Evolutionary conservation across 2,888 invertebrate species (phyloP).

Genomic region (Archips xylosteana): DNA sequence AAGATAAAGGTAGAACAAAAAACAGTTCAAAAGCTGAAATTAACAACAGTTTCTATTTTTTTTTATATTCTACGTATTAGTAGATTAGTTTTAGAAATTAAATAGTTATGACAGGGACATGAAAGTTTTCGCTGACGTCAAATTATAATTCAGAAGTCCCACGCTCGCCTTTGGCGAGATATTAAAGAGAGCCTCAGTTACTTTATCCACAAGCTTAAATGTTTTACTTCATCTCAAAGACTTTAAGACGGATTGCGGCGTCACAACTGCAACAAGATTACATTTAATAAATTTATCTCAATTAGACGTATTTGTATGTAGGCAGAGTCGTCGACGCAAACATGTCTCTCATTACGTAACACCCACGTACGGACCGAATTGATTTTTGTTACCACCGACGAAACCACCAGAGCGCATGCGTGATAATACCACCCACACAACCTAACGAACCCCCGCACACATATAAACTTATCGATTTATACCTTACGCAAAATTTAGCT

Average conservation of each 20-base stretch:
- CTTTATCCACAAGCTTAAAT: background rate
- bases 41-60: background rate
- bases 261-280: slow-evolving; percentile 21
- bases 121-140: background rate
- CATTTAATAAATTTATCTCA: slow-evolving; percentile 61
- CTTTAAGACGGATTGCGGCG: background rate
- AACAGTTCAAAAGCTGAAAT: too few species aligned
- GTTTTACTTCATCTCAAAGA: background rate
- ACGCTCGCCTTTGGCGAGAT: background rate
- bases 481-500: slow-evolving; percentile 48
- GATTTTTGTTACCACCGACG: slow-evolving; percentile 76
- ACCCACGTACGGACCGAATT: slow-evolving; percentile 78
- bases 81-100: background rate
- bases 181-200: background rate
- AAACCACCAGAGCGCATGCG: slow-evolving; percentile 72
- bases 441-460: slow-evolving; percentile 57
- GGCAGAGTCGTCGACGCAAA: slow-evolving; percentile 64
- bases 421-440: slow-evolving; percentile 66
- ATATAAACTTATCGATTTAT: slow-evolving; percentile 48
- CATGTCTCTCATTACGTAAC: slow-evolving; percentile 80
- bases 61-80: background rate
- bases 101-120: background rate
- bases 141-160: background rate
- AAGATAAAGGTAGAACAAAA: too few species aligned
- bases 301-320: slow-evolving; percentile 58